A percentile compares a stretch with the other conserved stretches of the same genome.
These are phyloP conservation scores for Momotus momota DNA, from an alignment of 2,797 vertebrate genomes.

Conservation along the genomic window DNA sequence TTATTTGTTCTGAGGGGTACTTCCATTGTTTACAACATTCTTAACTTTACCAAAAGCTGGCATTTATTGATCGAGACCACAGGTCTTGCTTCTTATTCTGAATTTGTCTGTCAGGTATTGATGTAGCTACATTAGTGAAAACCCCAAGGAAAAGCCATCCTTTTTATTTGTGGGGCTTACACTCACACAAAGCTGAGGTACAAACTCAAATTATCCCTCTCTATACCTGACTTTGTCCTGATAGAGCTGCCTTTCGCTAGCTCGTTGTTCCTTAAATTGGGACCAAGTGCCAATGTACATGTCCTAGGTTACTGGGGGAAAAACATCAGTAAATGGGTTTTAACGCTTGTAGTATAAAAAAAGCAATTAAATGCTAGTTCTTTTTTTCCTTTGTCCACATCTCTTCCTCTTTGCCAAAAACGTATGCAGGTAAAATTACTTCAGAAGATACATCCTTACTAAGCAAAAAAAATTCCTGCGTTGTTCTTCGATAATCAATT, in stretches of 20 bases:
- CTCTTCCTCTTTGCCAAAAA: slow-evolving; percentile 12
- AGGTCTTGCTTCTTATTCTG: not conserved
- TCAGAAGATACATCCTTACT: slow-evolving; percentile 1
- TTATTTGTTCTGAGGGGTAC: not conserved
- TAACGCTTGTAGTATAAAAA: not conserved
- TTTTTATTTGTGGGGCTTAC: not conserved
- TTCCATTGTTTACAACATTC: not conserved
- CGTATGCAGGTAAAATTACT: not conserved
- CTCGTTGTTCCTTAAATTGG: not conserved
- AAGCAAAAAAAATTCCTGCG: not conserved
- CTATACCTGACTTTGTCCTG: not conserved
- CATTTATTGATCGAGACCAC: not conserved
- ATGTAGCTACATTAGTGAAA: not conserved
- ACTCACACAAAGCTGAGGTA: not conserved
- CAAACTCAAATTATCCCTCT: not conserved
- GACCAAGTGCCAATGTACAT: not conserved
- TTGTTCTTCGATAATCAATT: not conserved
- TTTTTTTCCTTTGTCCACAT: not conserved
- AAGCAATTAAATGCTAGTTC: not conserved
- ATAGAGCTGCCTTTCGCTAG: not conserved
- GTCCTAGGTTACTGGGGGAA: not conserved
- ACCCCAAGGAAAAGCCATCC: not conserved
- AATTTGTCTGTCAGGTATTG: not conserved
- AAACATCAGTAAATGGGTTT: not conserved
- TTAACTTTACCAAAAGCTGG: not conserved